Conservation (phyloP, 2,797 vertebrate species). For the Tokudaia tokunoshimensis region DNA sequence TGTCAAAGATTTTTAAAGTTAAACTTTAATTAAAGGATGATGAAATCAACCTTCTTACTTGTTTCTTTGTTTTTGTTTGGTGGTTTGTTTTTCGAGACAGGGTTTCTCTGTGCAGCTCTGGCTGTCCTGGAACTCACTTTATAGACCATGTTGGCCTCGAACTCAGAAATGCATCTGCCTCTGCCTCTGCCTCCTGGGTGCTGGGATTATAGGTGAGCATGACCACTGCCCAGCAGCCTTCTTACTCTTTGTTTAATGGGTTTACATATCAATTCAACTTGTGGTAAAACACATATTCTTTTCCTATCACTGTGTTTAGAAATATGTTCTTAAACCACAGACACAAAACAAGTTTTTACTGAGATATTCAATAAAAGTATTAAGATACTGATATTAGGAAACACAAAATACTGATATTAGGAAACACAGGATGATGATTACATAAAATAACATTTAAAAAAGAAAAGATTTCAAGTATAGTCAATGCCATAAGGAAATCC, state of each 20-base stretch:
- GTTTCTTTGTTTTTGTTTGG: not conserved
- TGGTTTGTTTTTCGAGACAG: not conserved
- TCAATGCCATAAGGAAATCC: conserved; percentile 43
- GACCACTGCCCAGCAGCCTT: not conserved
- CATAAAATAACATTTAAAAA: conserved; percentile 37
- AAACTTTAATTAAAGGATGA: conserved; percentile 21
- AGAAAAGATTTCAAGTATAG: conserved; percentile 49
- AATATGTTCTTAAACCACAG: conserved; percentile 40
- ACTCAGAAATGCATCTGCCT: not conserved
- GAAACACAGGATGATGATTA: conserved; percentile 11
- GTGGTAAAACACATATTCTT: not conserved
- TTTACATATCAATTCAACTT: not conserved
- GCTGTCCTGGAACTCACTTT: not conserved
- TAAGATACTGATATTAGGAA: not conserved
- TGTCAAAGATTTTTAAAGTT: conserved; percentile 44
- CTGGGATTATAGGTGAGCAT: not conserved
- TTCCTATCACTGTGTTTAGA: not conserved
- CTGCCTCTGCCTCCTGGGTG: not conserved
- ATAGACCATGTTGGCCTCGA: not conserved
- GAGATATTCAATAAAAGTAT: conserved; percentile 26
- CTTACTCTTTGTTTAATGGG: not conserved
- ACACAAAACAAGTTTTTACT: not conserved
- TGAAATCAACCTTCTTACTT: not conserved
- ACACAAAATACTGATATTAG: not conserved
- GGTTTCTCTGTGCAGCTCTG: not conserved